Percentiles rank a stretch among this genome's conserved stretches.
Conservation (phyloP, 2,113 vertebrate species). For the Rhea pennata region DNA sequence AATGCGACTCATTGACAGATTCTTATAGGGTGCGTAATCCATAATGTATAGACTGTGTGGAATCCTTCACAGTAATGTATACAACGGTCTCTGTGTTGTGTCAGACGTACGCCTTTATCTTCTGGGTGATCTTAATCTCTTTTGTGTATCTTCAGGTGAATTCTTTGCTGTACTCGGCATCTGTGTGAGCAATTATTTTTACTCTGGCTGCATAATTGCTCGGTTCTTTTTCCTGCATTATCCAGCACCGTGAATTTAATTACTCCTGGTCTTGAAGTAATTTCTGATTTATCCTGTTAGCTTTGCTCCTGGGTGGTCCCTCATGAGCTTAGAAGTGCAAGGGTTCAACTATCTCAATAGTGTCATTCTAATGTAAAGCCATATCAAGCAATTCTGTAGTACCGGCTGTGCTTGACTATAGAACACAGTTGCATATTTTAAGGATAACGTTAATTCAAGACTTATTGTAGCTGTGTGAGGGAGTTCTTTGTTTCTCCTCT, state of each 20-base stretch:
- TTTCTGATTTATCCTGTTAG: conserved; percentile 38
- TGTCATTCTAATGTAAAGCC: background rate
- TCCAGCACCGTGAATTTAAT: conserved; percentile 28
- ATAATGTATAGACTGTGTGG: background rate
- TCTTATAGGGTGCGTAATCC: background rate
- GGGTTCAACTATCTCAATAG: background rate
- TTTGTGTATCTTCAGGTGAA: background rate
- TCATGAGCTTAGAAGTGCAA: background rate
- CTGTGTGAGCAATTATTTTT: background rate
- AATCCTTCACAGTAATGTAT: background rate
- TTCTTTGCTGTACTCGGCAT: background rate
- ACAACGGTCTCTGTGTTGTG: background rate
- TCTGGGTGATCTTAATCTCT: background rate
- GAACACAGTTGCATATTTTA: background rate
- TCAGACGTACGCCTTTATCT: background rate
- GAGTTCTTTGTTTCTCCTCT: background rate
- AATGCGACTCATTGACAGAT: background rate
- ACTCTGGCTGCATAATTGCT: background rate
- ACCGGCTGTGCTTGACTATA: background rate
- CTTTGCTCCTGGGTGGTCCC: background rate
- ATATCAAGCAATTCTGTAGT: background rate
- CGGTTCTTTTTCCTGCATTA: background rate
- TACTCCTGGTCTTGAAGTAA: conserved; percentile 26
- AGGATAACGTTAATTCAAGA: background rate
- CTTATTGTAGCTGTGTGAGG: background rate